These are phyloP conservation scores for Pimephales promelas DNA, from an alignment of 2,113 vertebrate species.

Conservation along the genomic window DNA sequence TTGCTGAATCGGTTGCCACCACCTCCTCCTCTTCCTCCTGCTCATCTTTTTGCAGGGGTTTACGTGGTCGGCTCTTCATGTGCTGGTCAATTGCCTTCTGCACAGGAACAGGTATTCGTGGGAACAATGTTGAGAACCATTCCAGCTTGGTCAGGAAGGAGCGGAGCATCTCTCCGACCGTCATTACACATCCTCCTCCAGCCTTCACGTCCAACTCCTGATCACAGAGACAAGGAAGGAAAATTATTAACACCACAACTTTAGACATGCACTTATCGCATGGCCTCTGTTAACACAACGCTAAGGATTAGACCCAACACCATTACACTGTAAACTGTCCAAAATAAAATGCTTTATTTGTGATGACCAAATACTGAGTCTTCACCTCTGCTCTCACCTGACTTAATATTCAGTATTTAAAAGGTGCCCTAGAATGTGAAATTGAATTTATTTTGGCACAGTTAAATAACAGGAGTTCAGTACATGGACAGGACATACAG, in stretches of 20 bases:
- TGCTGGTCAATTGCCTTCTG: constrained; percentile 96
- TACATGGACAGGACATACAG: too few species aligned
- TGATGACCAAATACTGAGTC: constrained; percentile 80
- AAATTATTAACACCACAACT: constrained; percentile 46
- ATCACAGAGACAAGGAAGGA: constrained; percentile 57
- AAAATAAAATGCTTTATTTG: constrained; percentile 55
- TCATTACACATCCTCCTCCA: constrained; percentile 97
- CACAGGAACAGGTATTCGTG: constrained; percentile 96
- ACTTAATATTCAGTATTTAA: constrained; percentile 69
- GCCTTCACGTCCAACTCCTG: constrained; percentile 99
- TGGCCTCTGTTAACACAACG: background rate
- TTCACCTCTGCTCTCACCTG: constrained; percentile 82
- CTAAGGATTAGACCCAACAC: background rate
- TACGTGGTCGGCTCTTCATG: constrained; percentile 93
- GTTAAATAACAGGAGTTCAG: too few species aligned
- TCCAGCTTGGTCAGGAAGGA: constrained; percentile 98
- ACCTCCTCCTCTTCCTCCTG: constrained; percentile 82
- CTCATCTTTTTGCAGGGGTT: constrained; percentile 82
- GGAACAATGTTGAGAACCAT: constrained; percentile 98
- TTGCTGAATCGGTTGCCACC: constrained; percentile 76
- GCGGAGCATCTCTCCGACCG: constrained; percentile 95
- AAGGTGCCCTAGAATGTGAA: background rate
- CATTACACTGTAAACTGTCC: background rate
- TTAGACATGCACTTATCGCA: background rate
- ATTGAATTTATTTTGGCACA: too few species aligned